phyloP scores from a whole-genome alignment of 2,113 vertebrate species.

The Oceanites oceanicus region DNA sequence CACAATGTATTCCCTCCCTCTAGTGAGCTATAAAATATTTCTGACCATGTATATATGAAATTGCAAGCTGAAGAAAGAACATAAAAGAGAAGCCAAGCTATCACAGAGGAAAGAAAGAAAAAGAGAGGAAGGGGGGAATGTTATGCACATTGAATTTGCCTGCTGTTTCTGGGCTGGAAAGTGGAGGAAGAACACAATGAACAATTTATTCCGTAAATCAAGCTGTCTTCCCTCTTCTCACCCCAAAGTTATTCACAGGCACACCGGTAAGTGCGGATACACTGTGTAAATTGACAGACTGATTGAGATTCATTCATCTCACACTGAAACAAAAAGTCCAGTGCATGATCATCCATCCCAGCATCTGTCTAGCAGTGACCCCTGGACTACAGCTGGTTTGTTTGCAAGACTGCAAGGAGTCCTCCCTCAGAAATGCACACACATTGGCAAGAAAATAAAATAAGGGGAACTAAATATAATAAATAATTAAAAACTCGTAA shows the following conservation, averaged over 20 bases:
- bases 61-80: background rate
- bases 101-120: background rate
- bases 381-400: background rate
- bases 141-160: background rate
- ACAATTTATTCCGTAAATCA: background rate
- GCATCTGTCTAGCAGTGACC: background rate
- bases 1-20: background rate
- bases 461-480: background rate
- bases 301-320: background rate
- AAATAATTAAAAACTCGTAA: background rate
- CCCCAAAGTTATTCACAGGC: background rate
- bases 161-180: background rate
- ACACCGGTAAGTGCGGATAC: fast-evolving
- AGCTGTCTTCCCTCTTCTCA: background rate
- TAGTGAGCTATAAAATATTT: background rate
- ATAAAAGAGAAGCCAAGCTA: background rate
- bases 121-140: fast-evolving
- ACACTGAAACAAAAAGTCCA: background rate
- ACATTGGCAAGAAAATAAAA: background rate
- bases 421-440: background rate
- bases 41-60: background rate
- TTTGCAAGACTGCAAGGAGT: background rate
- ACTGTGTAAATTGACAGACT: background rate
- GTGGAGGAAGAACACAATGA: background rate
- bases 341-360: background rate